Evolutionary conservation across 2,797 vertebrate genomes (phyloP), one percentile per base, ranked within the genome.

Genomic region (Microchirus variegatus): DNA sequence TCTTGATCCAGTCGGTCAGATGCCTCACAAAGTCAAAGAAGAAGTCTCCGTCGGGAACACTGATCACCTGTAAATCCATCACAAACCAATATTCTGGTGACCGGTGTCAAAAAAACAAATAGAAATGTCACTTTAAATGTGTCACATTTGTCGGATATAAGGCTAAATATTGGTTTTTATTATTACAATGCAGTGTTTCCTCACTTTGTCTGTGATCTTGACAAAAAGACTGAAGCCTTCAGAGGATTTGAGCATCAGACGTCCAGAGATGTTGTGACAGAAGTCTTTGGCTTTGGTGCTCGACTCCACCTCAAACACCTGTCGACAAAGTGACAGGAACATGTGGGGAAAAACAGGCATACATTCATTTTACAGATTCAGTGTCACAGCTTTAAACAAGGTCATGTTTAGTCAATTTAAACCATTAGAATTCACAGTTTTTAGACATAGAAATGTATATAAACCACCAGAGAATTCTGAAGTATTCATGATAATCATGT

Each of bases 11-110:
- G 89, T 99, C 97, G 0, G 97, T 99, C 76, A 99, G 89, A 66
- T 99, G 97, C 47, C 97, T 93, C 67, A 99, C 96, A n/a, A 99
- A 99, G 87, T 99, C 97, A 11, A 99, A 99, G 93, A 99, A 99
- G 92, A 99, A 99, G 78, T 99, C 97, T 1, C 97, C 97, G 4
- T 99, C 97, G 0, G 97, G 97, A 2, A 99, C 96, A 0, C 97
- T 99, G 91, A 99, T 98, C 68, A 99, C 97, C 97, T 99, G 71
- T 2, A 73, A 51, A 55, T 1, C n/a, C 55, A 38, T 5, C 14
- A 44, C 36, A 36, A 1, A 14, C 19, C 5, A 0, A 45, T 22
- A 14, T 31, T 31, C 31, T 31, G n/a, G n/a, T n/a, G n/a, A n/a
- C n/a, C n/a, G n/a, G 5, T 8, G 7, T 0, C 22, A 2, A 1